phyloP scores from a whole-genome alignment of 2,888 invertebrate genomes.

The Osmoderma eremita region DNA sequence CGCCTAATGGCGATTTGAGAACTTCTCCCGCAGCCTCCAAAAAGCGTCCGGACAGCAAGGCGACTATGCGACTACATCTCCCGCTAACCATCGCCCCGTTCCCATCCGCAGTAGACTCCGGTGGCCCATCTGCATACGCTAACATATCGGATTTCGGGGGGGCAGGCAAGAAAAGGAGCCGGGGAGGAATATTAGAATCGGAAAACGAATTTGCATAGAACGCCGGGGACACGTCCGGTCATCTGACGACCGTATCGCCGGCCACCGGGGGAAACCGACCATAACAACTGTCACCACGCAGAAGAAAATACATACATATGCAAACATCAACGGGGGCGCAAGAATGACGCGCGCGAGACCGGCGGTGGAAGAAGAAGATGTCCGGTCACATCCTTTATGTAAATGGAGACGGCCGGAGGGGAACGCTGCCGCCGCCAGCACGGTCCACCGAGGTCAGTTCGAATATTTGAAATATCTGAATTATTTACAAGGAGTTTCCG shows the following conservation, averaged over 20 bases:
- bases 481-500: constrained; percentile 63
- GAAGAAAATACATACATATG: constrained; percentile 51
- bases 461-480: constrained; percentile 51
- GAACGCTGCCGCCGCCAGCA: not conserved
- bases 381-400: constrained; percentile 45
- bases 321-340: constrained; percentile 42
- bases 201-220: constrained; percentile 57
- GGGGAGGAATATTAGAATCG: constrained; percentile 48
- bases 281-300: constrained; percentile 60
- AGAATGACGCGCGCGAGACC: constrained; percentile 9
- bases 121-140: constrained; percentile 53
- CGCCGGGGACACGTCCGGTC: constrained; percentile 41
- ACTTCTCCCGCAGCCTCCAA: constrained; percentile 50
- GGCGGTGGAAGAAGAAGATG: constrained; percentile 14
- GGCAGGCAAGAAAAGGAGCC: constrained; percentile 48
- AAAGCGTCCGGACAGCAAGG: constrained; percentile 31
- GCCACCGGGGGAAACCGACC: constrained; percentile 53
- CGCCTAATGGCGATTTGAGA: constrained; percentile 61
- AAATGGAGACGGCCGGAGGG: constrained; percentile 44
- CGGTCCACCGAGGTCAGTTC: constrained; percentile 57
- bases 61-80: constrained; percentile 6
- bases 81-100: constrained; percentile 5
- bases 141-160: constrained; percentile 52
- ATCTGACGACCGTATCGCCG: constrained; percentile 61
- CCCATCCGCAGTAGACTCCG: constrained; percentile 14